Evolutionary conservation across 2,113 vertebrate species (phyloP).

Genomic region (Dascyllus trimaculatus): DNA sequence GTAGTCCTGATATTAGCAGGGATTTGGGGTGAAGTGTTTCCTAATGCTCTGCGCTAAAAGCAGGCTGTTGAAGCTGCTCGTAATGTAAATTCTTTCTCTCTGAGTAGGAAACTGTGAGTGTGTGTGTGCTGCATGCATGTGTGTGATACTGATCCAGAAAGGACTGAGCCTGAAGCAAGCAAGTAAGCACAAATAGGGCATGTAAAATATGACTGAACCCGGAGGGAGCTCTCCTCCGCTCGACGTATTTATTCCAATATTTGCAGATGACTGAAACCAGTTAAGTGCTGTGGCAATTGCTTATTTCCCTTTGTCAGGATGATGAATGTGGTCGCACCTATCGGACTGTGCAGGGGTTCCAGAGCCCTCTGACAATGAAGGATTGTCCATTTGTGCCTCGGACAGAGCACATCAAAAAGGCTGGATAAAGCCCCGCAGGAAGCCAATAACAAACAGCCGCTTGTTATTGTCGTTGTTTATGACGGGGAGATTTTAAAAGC

Average conservation of each 20-base stretch:
- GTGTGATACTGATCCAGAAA: conserved; percentile 41
- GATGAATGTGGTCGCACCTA: conserved; percentile 80
- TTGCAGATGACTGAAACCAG: conserved; percentile 80
- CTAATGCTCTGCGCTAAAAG: conserved; percentile 45
- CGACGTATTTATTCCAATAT: conserved; percentile 80
- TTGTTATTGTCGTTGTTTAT: conserved; percentile 68
- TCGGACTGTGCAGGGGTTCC: conserved; percentile 75
- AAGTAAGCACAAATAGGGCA: conserved; percentile 81
- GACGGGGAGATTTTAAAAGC: conserved; percentile 41
- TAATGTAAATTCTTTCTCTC: conserved; percentile 45
- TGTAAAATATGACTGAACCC: conserved; percentile 78
- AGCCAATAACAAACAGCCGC: conserved; percentile 73
- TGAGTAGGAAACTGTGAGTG: conserved; percentile 1
- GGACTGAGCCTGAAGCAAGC: conserved; percentile 72
- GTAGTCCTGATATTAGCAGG: conserved; percentile 19
- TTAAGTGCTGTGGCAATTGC: conserved; percentile 83
- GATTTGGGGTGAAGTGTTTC: conserved; percentile 32
- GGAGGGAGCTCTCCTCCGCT: conserved; percentile 65
- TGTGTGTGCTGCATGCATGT: conserved; percentile 35
- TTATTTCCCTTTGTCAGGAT: conserved; percentile 83
- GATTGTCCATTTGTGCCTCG: conserved; percentile 80
- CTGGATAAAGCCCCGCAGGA: conserved; percentile 71
- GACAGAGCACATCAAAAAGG: conserved; percentile 77
- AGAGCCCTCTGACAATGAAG: conserved; percentile 78
- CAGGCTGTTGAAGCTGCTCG: conserved; percentile 27